Conservation (phyloP, 2,888 invertebrate species). For the Drosophila stalkeri region DNA sequence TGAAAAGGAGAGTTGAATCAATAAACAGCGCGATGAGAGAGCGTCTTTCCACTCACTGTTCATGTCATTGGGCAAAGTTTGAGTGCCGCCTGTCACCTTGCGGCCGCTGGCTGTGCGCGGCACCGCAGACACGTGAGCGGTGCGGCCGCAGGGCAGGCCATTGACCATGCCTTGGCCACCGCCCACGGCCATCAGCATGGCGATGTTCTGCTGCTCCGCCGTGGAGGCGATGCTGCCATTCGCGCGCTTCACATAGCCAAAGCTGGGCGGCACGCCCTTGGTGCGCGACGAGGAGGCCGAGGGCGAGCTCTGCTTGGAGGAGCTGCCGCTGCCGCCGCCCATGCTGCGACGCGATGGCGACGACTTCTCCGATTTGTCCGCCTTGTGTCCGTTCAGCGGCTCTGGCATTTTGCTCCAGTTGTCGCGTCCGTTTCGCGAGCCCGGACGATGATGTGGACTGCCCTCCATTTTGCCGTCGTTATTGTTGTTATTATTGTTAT, state of each 20-base stretch:
- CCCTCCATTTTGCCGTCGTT: conserved; percentile 69
- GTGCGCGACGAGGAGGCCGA: conserved; percentile 85
- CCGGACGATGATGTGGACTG: conserved; percentile 74
- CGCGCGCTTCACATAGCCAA: conserved; percentile 93
- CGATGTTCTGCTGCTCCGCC: conserved; percentile 84
- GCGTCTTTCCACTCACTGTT: conserved; percentile 86
- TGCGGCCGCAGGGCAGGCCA: conserved; percentile 86
- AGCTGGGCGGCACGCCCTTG: conserved; percentile 93
- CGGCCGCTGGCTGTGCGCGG: conserved; percentile 91
- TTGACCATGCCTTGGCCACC: conserved; percentile 47
- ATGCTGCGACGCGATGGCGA: conserved; percentile 83
- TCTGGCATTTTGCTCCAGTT: conserved; percentile 85
- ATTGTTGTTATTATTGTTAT: conserved; percentile 44
- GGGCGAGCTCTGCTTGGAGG: conserved; percentile 82
- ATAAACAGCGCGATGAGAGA: background rate
- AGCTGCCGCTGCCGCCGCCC: conserved; percentile 82
- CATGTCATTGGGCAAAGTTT: conserved; percentile 92
- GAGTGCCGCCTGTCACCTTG: conserved; percentile 95
- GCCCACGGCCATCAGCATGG: conserved; percentile 77
- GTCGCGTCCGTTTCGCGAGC: conserved; percentile 83
- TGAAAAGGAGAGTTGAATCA: conserved; percentile 66
- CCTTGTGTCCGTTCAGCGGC: conserved; percentile 83
- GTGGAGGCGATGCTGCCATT: conserved; percentile 87
- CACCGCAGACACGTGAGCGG: conserved; percentile 94
- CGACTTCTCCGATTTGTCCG: conserved; percentile 85